Evolutionary conservation across 2,888 invertebrate genomes (phyloP).

Genomic region (Epiblema foenella): DNA sequence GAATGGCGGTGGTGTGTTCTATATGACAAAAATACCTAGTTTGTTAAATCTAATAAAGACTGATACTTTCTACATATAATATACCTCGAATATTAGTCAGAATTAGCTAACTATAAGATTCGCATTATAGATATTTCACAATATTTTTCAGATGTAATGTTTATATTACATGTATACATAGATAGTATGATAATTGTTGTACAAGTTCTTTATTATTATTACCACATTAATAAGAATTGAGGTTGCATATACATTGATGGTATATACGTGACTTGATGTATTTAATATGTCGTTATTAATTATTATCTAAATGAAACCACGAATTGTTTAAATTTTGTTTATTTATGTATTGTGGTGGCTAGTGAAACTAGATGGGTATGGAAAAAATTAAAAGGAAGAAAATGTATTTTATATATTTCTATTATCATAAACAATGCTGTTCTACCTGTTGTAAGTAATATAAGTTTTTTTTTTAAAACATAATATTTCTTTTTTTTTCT

Average conservation of each 20-base stretch:
- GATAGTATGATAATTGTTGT: too few relatives aligned
- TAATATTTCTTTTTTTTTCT: too few relatives aligned
- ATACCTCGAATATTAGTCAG: conserved; percentile 23
- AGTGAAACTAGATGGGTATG: conserved; percentile 6
- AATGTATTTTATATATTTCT: background rate
- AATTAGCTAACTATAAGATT: conserved; percentile 1
- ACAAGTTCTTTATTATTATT: too few relatives aligned
- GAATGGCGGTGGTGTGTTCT: background rate
- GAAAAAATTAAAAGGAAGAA: background rate
- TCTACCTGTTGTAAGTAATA: conserved; percentile 10
- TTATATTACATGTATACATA: too few relatives aligned
- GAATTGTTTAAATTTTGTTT: background rate
- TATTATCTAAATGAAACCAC: background rate
- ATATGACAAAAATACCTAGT: background rate
- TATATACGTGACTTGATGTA: too few relatives aligned
- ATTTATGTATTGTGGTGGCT: background rate
- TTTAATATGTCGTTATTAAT: too few relatives aligned
- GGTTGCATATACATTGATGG: too few relatives aligned
- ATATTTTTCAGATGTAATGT: background rate
- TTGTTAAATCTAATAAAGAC: conserved; percentile 15
- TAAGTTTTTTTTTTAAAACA: conserved; percentile 13
- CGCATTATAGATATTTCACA: conserved; percentile 12
- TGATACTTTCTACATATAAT: conserved; percentile 16
- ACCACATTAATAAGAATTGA: too few relatives aligned
- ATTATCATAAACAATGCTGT: background rate